Conservation (phyloP, 2,888 invertebrate species). For the Apomyelois bistriatella region DNA sequence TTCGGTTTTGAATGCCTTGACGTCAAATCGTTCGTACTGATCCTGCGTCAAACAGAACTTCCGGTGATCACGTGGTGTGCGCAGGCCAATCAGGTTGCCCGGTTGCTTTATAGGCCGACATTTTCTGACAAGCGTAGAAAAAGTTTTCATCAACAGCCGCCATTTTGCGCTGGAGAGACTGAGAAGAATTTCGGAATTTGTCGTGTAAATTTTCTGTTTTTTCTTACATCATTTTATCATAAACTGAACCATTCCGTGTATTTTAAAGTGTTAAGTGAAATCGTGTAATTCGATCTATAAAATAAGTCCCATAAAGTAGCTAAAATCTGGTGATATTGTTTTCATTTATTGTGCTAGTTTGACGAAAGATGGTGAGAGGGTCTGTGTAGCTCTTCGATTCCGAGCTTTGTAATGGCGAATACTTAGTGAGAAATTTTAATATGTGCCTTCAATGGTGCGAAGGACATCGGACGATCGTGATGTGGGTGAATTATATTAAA, state of each 20-base stretch:
- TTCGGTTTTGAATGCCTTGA: constrained; percentile 65
- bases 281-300: constrained; percentile 66
- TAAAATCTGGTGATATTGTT: constrained; percentile 82
- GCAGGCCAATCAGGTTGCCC: constrained; percentile 63
- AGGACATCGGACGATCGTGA: constrained; percentile 84
- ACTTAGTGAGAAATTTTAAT: constrained; percentile 85
- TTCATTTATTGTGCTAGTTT: constrained; percentile 86
- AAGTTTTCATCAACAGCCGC: constrained; percentile 97
- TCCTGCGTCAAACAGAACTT: constrained; percentile 68
- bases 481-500: constrained; percentile 81
- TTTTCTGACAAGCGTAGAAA: constrained; percentile 96
- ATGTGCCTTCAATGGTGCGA: constrained; percentile 88
- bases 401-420: constrained; percentile 89
- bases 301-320: constrained; percentile 71
- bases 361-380: constrained; percentile 87
- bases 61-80: constrained; percentile 74
- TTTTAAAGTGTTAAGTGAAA: constrained; percentile 81
- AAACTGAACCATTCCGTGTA: constrained; percentile 80
- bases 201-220: constrained; percentile 84
- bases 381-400: constrained; percentile 84
- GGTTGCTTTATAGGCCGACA: constrained; percentile 76
- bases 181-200: constrained; percentile 87
- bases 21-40: constrained; percentile 71
- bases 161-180: constrained; percentile 93
- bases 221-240: constrained; percentile 79